A percentile compares a stretch with the other conserved stretches of the same genome.
Evolutionary conservation across 2,888 invertebrate species (phyloP).

Genomic region (Eupithecia tripunctaria): DNA sequence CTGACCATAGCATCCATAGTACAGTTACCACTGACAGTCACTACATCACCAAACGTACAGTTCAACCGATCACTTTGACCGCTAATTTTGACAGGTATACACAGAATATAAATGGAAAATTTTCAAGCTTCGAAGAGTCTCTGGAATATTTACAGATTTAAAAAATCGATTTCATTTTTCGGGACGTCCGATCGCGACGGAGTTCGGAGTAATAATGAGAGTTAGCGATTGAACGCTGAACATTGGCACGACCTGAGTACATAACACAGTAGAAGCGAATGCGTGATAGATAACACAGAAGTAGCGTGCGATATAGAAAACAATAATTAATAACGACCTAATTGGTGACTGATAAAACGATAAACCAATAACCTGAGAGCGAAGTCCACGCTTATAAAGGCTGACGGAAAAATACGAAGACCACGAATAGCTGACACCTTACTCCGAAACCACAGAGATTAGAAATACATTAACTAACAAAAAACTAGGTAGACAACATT

Average conservation of each 20-base stretch:
- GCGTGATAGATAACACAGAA: conserved; percentile 66
- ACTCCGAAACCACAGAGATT: not conserved
- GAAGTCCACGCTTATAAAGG: conserved; percentile 55
- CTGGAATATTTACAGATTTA: conserved; percentile 32
- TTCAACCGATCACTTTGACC: conserved; percentile 62
- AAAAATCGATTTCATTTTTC: conserved; percentile 39
- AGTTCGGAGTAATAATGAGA: conserved; percentile 48
- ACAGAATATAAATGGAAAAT: conserved; percentile 40
- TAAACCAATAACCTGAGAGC: conserved; percentile 49
- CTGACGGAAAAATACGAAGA: conserved; percentile 44
- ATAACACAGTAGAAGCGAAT: conserved; percentile 44
- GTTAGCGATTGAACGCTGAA: conserved; percentile 39
- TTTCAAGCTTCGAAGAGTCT: conserved; percentile 31
- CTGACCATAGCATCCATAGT: conserved; percentile 78
- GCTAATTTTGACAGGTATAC: conserved; percentile 61
- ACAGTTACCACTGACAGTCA: conserved; percentile 55
- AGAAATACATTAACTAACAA: not conserved
- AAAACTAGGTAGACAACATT: not conserved
- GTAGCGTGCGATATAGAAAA: conserved; percentile 56
- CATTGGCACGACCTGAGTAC: conserved; percentile 47
- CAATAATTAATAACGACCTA: conserved; percentile 67
- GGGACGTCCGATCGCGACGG: conserved; percentile 49
- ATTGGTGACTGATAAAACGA: conserved; percentile 66
- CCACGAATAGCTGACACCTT: not conserved
- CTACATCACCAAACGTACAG: conserved; percentile 75